Evolutionary conservation across 2,888 invertebrate genomes (phyloP).

Genomic region (Calliopum simillimum): DNA sequence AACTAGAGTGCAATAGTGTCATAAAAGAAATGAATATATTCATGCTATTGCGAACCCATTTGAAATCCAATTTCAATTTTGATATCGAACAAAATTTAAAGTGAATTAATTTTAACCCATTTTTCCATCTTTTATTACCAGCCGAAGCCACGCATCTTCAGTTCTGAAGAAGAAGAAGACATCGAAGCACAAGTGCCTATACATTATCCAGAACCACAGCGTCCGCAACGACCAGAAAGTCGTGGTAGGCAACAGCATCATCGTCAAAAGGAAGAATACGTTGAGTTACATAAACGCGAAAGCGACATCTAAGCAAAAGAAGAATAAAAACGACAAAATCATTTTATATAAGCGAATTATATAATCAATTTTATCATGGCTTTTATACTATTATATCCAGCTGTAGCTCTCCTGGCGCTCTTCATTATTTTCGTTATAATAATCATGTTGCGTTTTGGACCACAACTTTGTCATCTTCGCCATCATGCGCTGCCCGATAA

Average conservation of each 20-base stretch:
- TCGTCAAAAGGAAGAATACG: constrained; percentile 66
- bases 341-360: not conserved
- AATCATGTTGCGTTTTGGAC: constrained; percentile 79
- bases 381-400: constrained; percentile 83
- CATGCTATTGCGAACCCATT: too few species aligned
- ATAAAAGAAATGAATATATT: too few species aligned
- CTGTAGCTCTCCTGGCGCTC: constrained; percentile 78
- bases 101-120: too few species aligned
- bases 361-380: constrained; percentile 69
- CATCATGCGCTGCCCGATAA: constrained; percentile 76
- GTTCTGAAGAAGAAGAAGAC: constrained; percentile 51
- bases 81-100: too few species aligned
- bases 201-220: constrained; percentile 53
- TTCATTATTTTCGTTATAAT: constrained; percentile 82
- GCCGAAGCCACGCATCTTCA: constrained; percentile 49
- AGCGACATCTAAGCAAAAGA: constrained; percentile 77
- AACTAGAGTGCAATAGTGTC: too few species aligned
- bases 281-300: constrained; percentile 81
- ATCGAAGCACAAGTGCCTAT: constrained; percentile 55
- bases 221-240: constrained; percentile 61
- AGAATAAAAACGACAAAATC: constrained; percentile 9
- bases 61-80: too few species aligned
- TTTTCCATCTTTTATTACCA: constrained; percentile 39
- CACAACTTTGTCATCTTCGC: constrained; percentile 77
- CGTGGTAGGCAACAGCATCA: constrained; percentile 58